Evolutionary conservation across 2,113 vertebrate species (phyloP).

Genomic region (Eira barbara): DNA sequence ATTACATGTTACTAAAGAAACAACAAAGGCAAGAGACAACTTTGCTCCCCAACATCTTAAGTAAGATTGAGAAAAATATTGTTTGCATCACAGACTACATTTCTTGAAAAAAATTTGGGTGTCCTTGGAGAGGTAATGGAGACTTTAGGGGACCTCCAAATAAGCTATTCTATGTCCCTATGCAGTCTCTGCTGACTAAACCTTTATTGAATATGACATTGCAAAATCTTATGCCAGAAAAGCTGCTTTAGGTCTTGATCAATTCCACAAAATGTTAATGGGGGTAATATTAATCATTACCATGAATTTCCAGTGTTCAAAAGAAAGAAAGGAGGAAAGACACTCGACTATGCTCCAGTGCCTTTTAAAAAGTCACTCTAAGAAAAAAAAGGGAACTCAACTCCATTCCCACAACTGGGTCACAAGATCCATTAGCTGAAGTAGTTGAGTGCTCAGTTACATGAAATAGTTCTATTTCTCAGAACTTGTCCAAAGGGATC

Average conservation of each 20-base stretch:
- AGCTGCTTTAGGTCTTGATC: not conserved
- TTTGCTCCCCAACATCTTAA: conserved; percentile 17
- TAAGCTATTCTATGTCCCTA: not conserved
- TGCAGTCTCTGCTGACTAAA: not conserved
- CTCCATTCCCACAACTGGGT: conserved; percentile 29
- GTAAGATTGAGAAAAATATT: conserved; percentile 36
- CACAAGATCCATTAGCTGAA: not conserved
- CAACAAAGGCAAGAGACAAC: not conserved
- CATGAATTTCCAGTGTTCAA: not conserved
- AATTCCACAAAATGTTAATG: conserved; percentile 33
- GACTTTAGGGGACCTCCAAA: not conserved
- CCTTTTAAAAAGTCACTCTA: conserved; percentile 13
- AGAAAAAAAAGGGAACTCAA: conserved; percentile 40
- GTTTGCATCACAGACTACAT: conserved; percentile 3
- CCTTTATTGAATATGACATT: not conserved
- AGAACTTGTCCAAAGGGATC: conserved; percentile 31
- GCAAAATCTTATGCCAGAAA: not conserved
- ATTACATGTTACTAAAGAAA: conserved; percentile 52
- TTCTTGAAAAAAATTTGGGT: not conserved
- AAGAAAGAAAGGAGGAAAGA: not conserved
- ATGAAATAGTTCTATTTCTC: conserved; percentile 41
- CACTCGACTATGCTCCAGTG: not conserved
- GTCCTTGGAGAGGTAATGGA: not conserved
- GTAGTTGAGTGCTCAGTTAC: conserved; percentile 3
- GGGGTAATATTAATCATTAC: conserved; percentile 4